These are phyloP conservation scores for Porites lutea DNA, from an alignment of 64 coral and sea anemone genomes.

Conservation along the genomic window DNA sequence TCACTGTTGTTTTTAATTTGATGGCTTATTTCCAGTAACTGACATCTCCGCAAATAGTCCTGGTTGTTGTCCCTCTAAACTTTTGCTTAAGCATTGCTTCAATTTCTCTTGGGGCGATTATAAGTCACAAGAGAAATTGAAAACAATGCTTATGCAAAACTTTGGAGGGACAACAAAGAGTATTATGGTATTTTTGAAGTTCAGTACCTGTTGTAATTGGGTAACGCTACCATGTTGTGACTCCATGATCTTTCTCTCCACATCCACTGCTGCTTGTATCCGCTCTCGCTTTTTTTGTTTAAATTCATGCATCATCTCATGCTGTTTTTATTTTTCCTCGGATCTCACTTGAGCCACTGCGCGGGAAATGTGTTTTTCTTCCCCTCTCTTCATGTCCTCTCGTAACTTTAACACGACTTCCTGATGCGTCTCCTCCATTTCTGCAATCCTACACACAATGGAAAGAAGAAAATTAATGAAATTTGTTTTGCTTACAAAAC, in stretches of 20 bases:
- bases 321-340: slow-evolving; percentile 69
- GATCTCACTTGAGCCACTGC: slow-evolving; percentile 72
- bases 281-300: slow-evolving; percentile 81
- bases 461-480: too few relatives aligned
- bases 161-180: too few relatives aligned
- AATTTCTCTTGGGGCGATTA: too few relatives aligned
- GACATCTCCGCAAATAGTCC: too few relatives aligned
- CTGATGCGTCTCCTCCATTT: slow-evolving; percentile 93
- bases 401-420: slow-evolving; percentile 81
- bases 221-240: slow-evolving; percentile 92
- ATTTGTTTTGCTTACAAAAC: too few relatives aligned
- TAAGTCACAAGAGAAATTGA: too few relatives aligned
- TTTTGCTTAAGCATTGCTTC: too few relatives aligned
- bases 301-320: slow-evolving; percentile 75
- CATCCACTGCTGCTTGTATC: slow-evolving; percentile 83
- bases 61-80: too few relatives aligned
- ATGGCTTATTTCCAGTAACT: too few relatives aligned
- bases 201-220: slow-evolving; percentile 76
- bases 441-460: background rate
- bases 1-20: too few relatives aligned
- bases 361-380: slow-evolving; percentile 76
- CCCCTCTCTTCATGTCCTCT: slow-evolving; percentile 83
- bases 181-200: too few relatives aligned
- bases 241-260: slow-evolving; percentile 84
- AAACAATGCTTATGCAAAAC: too few relatives aligned